phyloP scores from a whole-genome alignment of 2,113 vertebrate genomes.

The Lepidothrix coronata region DNA sequence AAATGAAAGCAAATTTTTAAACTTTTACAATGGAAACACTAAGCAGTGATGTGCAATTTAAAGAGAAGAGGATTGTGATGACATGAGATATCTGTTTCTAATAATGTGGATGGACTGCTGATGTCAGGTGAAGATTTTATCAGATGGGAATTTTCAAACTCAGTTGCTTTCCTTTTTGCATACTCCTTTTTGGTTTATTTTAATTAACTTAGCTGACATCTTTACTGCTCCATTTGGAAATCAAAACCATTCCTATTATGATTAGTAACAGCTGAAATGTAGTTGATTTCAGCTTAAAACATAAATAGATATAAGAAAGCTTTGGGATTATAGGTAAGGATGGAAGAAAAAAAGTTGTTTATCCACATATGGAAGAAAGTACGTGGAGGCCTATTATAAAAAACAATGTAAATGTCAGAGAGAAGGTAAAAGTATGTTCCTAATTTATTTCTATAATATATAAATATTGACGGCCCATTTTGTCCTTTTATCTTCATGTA shows the following conservation, averaged over 20 bases:
- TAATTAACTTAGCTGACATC: neutral
- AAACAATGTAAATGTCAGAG: neutral
- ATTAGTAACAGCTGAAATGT: neutral
- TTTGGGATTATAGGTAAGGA: neutral
- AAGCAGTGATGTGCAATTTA: neutral
- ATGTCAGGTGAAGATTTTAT: neutral
- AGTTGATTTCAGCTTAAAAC: neutral
- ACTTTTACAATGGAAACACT: neutral
- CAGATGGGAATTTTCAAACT: neutral
- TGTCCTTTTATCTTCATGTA: neutral
- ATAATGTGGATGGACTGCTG: neutral
- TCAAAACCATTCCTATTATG: neutral
- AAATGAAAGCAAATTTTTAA: neutral
- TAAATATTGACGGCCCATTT: neutral
- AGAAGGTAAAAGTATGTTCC: neutral
- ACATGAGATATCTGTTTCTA: neutral
- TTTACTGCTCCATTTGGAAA: neutral
- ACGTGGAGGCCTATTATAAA: neutral
- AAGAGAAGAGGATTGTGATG: neutral
- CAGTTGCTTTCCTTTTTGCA: neutral
- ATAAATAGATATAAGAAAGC: neutral
- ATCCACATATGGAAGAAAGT: neutral
- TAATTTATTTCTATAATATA: neutral
- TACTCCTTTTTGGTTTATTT: neutral
- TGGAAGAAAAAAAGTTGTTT: neutral